Evolutionary conservation across 2,888 invertebrate genomes (phyloP), one percentile per base, ranked within the genome.

Genomic region (Rhodophaea formosa): DNA sequence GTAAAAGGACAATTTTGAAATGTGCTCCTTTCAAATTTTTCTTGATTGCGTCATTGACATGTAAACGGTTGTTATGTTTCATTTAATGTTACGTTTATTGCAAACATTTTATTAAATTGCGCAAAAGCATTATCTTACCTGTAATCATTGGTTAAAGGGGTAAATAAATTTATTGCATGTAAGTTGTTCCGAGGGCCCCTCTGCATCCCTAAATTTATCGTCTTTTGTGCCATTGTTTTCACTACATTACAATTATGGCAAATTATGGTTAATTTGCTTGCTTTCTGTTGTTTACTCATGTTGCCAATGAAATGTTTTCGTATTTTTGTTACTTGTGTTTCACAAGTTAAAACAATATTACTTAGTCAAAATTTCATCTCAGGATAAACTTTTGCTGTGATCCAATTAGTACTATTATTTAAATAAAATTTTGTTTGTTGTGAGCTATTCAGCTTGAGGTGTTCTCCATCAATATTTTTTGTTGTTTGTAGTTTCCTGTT

Each of bases 1-100:
- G 46, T 58, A 59, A 59, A 62, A 59, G 59, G 59, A 60, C 62
- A 61, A 60, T 57, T 60, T 61, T 58, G 53, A 63, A 63, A 60
- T 53, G 53, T 56, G 59, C 56, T 49, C 59, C 51, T 53, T 59
- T 53, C 45, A 53, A 44, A 53, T 42, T 8, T 23, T 12, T 32
- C 32, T 32, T 47, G 16, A 23, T 32, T 44, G 29, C 54, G 35
- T 45, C 16, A 55, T 55, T 54, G 54, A 43, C 44, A 53, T 53
- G 8, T 53, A 23, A 17, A 39, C 16, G 10, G 52, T 35, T 32
- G 35, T 39, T 16, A 7, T 39, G 23, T 16, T 46, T 12, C 46
- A 8, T 15, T 46, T 17, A 46, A 17, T 16, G 17, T 46, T 46
- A 46, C 6, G 23, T 53, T 39, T 35, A 7, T 17, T 12, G 8